Base-by-base conservation (phyloP, 2,797 vertebrate genomes). In the Sylvilagus floridanus region DNA sequence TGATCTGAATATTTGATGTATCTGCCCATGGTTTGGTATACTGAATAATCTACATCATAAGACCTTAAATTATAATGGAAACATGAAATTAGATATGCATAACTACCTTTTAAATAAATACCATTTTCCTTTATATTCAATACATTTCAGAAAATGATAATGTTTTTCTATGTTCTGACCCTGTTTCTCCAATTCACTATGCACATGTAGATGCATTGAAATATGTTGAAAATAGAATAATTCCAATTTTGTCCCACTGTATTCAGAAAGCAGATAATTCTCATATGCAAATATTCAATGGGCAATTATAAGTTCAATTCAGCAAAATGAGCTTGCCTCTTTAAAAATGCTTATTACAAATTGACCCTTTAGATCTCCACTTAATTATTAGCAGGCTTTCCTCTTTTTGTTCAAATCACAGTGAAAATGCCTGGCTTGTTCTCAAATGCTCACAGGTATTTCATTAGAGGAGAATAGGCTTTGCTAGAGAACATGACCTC, bases 321-420 rank as follows among this genome's bases (percentile, higher is more conserved):
- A 82, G 69, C 14, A 85, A 78, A 95, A 90, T 81, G 65, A 90
- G 21, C 11, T 92, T 93, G 60, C 54, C 60, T 96, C 37, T 96
- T 95, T 93, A 76, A 95, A 95, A 95, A 90, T 71, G 16, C 28
- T 52, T 95, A n/a, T 35, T 79, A 47, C n/a, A 91, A 95, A 96
- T 72, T 93, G 47, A 79, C 66, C 82, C 35, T 94, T 96, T 93
- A 92, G 26, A 88, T 88, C 73, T 93, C 65, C 57, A 66, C 50
- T 96, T 96, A 95, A 93, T 97, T 97, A 90, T 92, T 95, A 90
- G 37, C 28, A 81, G 32, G 2, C 26, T 93, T 95, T 93, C 65
- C 84, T 35, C 42, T 96, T 73, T 88, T 60, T 88, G 35, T 85
- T 86, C 71, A 85, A 91, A 96, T 84, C 42, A 21, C 3, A 90